Base-by-base conservation (phyloP, 2,888 invertebrate species). In the Smittia aterrima region DNA sequence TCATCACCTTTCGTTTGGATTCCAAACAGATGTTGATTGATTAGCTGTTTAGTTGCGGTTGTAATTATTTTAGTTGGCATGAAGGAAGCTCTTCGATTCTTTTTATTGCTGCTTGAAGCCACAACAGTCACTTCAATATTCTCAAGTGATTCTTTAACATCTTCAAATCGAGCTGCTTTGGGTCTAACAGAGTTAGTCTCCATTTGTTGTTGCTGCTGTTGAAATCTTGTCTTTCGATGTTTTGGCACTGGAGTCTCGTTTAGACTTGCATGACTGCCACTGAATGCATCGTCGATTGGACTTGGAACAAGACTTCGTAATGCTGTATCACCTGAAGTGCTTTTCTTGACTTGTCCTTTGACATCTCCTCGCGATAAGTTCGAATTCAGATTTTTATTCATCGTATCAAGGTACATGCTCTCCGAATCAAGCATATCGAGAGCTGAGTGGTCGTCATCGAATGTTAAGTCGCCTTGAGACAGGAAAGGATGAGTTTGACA, bases 401-500 rank as follows among this genome's bases (percentile, higher is more conserved):
- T 83, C 75, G 94, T 93, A 85, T 93, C 94, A 82, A 94, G 91
- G 84, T 94, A 94, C 81, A 94, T 86, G 86, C 93, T 93, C 83
- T 92, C 92, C 83, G 89, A 89, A 83, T 90, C 90, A 64, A 81
- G 76, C 70, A 84, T 83, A 78, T 82, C 83, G 75, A 83, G 75
- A 22, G 80, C 80, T 77, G 82, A 82, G 20, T 22, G 32, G 76
- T 83, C 83, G 38, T 78, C 80, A n/a, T 38, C 47, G 80, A 84
- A 85, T 78, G 89, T 88, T 80, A 90, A 86, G 85, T 90, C 90
- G 82, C 88, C 90, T 86, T 93, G 92, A 79, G 94, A 94, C 84
- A 92, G 89, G 85, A 92, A 95, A 80, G 95, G 95, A 86, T 96
- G 95, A 80, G 96, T 96, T 86, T 95, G 92, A 86, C 96, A 96